Conservation (phyloP, 2,888 invertebrate genomes). For the Polyommatus iphigenia region DNA sequence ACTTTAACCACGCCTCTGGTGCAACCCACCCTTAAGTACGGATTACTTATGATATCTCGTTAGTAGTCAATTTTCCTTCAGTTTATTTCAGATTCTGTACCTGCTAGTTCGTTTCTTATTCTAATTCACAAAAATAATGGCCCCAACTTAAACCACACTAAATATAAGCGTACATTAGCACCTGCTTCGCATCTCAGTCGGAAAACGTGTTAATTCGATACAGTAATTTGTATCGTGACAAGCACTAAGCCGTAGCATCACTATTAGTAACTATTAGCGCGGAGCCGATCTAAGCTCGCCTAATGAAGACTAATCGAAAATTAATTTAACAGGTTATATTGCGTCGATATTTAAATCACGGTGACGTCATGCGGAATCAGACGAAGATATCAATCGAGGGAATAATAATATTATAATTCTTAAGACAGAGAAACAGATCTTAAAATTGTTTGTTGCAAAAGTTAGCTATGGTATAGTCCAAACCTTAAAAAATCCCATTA, state of each 20-base stretch:
- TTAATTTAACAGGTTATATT: slow-evolving; percentile 73
- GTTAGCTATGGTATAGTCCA: background rate
- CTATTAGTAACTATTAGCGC: slow-evolving; percentile 73
- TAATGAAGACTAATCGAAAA: slow-evolving; percentile 73
- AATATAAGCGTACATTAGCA: slow-evolving; percentile 32
- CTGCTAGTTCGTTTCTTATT: background rate
- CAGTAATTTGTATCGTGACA: slow-evolving; percentile 46
- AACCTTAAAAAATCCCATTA: no score
- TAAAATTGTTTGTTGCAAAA: no score
- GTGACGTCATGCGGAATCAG: background rate
- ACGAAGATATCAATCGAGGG: background rate
- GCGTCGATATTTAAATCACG: slow-evolving; percentile 43
- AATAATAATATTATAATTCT: no score
- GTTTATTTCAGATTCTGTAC: background rate
- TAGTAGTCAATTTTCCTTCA: background rate
- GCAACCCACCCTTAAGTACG: background rate
- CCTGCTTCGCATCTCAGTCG: slow-evolving; percentile 38
- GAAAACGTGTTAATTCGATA: slow-evolving; percentile 40
- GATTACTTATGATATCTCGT: background rate
- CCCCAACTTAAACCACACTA: slow-evolving; percentile 22
- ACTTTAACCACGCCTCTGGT: no score
- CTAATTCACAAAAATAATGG: slow-evolving; percentile 10
- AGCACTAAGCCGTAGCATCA: slow-evolving; percentile 52
- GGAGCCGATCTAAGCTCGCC: slow-evolving; percentile 54
- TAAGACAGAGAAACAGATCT: no score